Base-by-base conservation (phyloP, 2,113 vertebrate genomes). In the Toxotes chatareus region DNA sequence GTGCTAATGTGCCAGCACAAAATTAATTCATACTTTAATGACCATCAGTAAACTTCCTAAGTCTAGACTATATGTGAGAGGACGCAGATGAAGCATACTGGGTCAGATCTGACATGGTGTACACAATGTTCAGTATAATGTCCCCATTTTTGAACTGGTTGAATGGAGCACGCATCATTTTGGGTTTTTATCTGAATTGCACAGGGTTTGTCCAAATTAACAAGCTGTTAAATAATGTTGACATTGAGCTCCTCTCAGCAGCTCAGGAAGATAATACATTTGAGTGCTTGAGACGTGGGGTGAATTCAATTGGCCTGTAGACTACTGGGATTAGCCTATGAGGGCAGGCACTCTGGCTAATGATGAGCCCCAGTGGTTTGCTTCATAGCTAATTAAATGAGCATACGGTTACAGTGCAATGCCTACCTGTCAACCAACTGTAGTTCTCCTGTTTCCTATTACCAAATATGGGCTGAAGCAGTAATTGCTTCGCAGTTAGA, bases 371-470 rank as follows among this genome's bases (percentile, higher is more conserved):
- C 40, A 4, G 74, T 47, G 74, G 77, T 74, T 82, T 77, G 57
- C 46, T 76, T 69, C 65, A 64, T 49, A 46, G 75, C 80, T 83
- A 89, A 90, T 93, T 72, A 80, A 88, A 83, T 77, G 16, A 76
- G 57, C 1, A 36, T 80, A 84, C 16, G 60, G 72, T 82, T 84
- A 36, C 60, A 78, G 55, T 49, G 44, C 38, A 40, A 49, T 40
- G 31, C 23, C 71, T 34, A 83, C 57, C 64, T 75, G 53, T 66
- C 70, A 64, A 36, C 77, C 68, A 63, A 44, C 34, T 42, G 46
- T 21, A 68, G 47, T 47, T 51, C 61, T 59, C 27, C 7, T 46
- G 21, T 66, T 63, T 44, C 49, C 21, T 68, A 60, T 83, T 77
- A 73, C 3, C 1, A 27, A 60, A 55, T 46, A 17, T 63, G 34